Percentiles rank a stretch among this genome's conserved stretches.
These are phyloP conservation scores for Cylindroiulus punctatus DNA, from an alignment of 2,888 invertebrate species.

Conservation along the genomic window DNA sequence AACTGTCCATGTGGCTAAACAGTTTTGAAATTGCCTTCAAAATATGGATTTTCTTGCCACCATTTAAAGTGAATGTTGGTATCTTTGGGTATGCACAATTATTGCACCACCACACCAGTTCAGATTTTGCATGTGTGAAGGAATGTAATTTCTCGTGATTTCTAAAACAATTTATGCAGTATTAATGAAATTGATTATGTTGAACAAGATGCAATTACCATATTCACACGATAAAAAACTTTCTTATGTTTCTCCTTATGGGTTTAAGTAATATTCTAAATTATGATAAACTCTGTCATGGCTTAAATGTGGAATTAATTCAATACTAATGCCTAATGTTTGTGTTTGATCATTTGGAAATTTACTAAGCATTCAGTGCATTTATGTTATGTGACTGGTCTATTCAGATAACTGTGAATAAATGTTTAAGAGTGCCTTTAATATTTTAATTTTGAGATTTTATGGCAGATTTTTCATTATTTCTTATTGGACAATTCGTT, in stretches of 20 bases:
- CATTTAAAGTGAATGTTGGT: background rate
- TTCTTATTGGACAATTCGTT: too few relatives aligned
- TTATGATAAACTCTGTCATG: background rate
- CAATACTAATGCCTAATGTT: background rate
- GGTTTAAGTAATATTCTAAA: background rate
- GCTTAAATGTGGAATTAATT: background rate
- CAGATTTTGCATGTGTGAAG: background rate
- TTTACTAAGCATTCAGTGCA: constrained; percentile 7
- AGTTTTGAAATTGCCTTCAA: background rate
- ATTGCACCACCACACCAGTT: constrained; percentile 1
- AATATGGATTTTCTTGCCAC: background rate
- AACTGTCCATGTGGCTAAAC: background rate
- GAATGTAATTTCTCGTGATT: background rate
- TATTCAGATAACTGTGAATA: constrained; percentile 14
- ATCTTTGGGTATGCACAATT: background rate
- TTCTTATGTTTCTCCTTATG: background rate
- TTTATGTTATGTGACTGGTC: constrained; percentile 25
- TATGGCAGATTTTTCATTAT: too few relatives aligned
- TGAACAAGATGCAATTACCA: background rate
- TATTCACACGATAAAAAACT: background rate
- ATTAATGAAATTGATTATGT: background rate
- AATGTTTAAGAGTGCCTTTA: constrained; percentile 36
- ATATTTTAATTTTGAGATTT: background rate
- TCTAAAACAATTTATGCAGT: constrained; percentile 22
- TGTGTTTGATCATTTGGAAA: constrained; percentile 22